Evolutionary conservation across 2,113 vertebrate species (phyloP).

Genomic region (Penelope pileata): DNA sequence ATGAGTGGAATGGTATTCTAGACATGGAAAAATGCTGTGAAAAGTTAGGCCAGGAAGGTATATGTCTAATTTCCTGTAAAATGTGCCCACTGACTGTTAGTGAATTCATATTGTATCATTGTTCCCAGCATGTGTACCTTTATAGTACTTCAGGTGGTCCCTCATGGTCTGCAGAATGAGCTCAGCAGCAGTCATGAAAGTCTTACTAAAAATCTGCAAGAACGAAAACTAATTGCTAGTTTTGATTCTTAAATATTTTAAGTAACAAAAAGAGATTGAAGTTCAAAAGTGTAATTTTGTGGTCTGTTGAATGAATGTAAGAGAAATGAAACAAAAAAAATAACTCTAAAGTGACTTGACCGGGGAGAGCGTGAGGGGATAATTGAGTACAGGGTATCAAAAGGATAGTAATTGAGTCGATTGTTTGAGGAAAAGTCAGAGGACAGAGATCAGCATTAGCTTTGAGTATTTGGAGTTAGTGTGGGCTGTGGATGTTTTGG

Average conservation of each 20-base stretch:
- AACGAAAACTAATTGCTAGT: background rate
- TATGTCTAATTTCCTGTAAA: background rate
- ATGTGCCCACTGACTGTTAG: background rate
- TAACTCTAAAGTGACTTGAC: background rate
- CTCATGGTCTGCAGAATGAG: background rate
- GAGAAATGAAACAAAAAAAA: background rate
- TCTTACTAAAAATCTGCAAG: background rate
- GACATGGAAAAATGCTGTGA: background rate
- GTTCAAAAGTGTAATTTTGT: background rate
- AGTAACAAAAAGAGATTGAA: background rate
- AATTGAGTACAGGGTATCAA: background rate
- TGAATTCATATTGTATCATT: background rate
- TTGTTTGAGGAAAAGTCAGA: background rate
- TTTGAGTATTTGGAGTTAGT: background rate
- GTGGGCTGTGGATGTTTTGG: background rate
- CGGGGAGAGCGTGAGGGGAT: rapidly evolving
- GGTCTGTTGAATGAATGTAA: background rate
- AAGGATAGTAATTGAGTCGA: background rate
- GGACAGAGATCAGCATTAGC: background rate
- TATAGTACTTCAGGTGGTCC: background rate
- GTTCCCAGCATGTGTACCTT: background rate
- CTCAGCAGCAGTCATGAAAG: background rate
- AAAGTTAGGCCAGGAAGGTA: background rate
- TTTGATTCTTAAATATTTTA: background rate
- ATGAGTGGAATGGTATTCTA: background rate